phyloP scores from a whole-genome alignment of 2,888 invertebrate species.

The Strigamia maritima region DNA sequence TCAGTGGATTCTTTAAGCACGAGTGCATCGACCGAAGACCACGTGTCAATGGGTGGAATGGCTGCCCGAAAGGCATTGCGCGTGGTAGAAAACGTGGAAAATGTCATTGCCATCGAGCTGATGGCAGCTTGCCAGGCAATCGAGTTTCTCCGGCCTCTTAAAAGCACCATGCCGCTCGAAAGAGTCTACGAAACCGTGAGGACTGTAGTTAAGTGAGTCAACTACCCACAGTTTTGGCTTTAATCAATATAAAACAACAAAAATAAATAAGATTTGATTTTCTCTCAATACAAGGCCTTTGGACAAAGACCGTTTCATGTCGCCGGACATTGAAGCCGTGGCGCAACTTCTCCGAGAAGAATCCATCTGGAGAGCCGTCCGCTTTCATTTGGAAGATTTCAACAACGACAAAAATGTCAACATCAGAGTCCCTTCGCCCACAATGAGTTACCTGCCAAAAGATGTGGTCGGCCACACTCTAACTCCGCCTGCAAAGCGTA shows the following conservation, averaged over 20 bases:
- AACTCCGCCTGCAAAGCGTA: not conserved
- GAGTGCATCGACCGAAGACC: constrained; percentile 66
- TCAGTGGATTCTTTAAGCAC: constrained; percentile 66
- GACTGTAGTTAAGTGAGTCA: constrained; percentile 54
- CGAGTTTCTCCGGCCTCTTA: constrained; percentile 64
- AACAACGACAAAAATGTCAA: constrained; percentile 46
- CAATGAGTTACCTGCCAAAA: not conserved
- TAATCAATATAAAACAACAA: not conserved
- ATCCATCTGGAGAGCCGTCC: constrained; percentile 59
- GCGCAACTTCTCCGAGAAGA: constrained; percentile 56
- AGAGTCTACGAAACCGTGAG: constrained; percentile 63
- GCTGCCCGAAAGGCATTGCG: constrained; percentile 62
- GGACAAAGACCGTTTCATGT: constrained; percentile 63
- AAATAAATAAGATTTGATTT: too few relatives aligned
- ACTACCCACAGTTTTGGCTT: too few relatives aligned
- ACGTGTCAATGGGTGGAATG: constrained; percentile 68
- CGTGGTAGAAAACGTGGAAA: constrained; percentile 58
- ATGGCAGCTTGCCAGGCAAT: constrained; percentile 65
- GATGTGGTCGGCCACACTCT: not conserved
- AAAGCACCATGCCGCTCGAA: constrained; percentile 63
- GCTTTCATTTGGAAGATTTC: constrained; percentile 54
- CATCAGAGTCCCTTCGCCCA: not conserved
- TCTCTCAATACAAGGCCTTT: constrained; percentile 56
- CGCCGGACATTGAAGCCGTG: constrained; percentile 63
- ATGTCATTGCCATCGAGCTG: constrained; percentile 65